These are phyloP conservation scores for Conus betulinus DNA, from an alignment of 1,140 invertebrate species.

Conservation along the genomic window DNA sequence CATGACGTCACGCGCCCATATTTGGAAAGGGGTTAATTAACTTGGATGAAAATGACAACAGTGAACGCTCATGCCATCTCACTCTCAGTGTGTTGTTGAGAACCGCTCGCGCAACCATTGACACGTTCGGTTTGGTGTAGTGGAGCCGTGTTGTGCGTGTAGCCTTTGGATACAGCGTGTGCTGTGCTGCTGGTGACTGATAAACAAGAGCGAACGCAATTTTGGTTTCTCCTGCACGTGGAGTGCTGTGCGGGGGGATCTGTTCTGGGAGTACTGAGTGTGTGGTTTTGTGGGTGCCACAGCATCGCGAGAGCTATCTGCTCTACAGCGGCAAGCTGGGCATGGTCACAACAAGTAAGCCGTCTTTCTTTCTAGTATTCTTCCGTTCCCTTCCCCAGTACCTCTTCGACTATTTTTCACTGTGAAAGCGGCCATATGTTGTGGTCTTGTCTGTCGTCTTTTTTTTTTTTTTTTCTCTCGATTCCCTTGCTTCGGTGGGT, in stretches of 20 bases:
- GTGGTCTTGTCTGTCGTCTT: neutral
- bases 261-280: neutral
- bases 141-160: neutral
- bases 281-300: neutral
- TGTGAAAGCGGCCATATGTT: neutral
- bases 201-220: constrained; percentile 14
- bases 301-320: neutral
- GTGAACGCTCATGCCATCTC: constrained; percentile 11
- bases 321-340: neutral
- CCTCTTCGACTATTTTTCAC: neutral
- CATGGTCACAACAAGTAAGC: constrained; percentile 17
- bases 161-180: neutral
- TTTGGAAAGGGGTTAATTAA: constrained; percentile 36
- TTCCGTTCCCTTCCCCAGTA: neutral
- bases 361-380: neutral
- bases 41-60: constrained; percentile 35
- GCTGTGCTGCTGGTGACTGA: neutral
- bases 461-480: no score
- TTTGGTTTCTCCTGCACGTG: neutral
- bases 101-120: neutral
- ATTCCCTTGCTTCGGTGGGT: neutral
- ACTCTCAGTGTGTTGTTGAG: constrained; percentile 7
- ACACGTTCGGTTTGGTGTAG: neutral
- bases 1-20: constrained; percentile 31
- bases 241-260: neutral